Conservation (phyloP, 2,888 invertebrate species). For the Leistus spinibarbis region DNA sequence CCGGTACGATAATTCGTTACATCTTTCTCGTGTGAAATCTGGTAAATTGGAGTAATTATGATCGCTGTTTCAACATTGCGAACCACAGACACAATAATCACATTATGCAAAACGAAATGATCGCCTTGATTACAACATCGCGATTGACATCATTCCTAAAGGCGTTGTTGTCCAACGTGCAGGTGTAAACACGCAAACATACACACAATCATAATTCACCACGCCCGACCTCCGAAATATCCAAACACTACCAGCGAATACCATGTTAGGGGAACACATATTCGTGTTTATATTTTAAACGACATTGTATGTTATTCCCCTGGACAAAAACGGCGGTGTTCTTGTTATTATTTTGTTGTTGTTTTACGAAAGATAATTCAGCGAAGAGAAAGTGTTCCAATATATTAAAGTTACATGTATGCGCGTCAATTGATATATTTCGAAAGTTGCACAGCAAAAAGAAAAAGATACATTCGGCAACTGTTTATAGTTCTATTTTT, state of each 20-base stretch:
- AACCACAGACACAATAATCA: not conserved
- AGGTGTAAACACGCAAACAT: not conserved
- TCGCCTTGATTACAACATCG: not conserved
- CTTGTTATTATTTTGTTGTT: not conserved
- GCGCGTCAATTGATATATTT: constrained; percentile 19
- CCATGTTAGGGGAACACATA: too few relatives aligned
- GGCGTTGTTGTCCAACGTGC: not conserved
- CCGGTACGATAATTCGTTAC: not conserved
- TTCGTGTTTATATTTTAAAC: not conserved
- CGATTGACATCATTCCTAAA: not conserved
- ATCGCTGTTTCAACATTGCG: not conserved
- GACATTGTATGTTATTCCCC: not conserved
- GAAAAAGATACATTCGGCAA: constrained; percentile 18
- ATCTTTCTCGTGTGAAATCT: constrained; percentile 4
- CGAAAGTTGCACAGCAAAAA: constrained; percentile 14
- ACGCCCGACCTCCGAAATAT: not conserved
- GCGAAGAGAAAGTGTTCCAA: constrained; percentile 19
- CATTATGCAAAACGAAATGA: not conserved
- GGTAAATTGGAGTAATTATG: not conserved
- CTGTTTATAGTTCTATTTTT: constrained; percentile 3
- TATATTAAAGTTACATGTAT: not conserved
- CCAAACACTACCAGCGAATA: not conserved
- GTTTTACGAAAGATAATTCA: not conserved
- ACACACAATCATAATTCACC: not conserved
- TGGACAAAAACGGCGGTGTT: not conserved